Base-by-base conservation (phyloP, 2,113 vertebrate genomes). In the Ceratotherium simum region DNA sequence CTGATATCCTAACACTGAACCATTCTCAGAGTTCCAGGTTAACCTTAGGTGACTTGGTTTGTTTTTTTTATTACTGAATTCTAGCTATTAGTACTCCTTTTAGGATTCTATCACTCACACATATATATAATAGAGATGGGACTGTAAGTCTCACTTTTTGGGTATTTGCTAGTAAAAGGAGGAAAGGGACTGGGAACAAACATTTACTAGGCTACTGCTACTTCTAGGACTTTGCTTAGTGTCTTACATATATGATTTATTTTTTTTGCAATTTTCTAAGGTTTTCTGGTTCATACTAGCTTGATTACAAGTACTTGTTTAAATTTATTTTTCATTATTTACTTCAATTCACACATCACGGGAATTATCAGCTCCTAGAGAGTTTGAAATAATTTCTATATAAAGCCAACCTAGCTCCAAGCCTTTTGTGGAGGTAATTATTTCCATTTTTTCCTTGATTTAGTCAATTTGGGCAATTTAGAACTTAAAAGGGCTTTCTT, bases 321-420 rank as follows among this genome's bases (percentile, higher is more conserved):
- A 75, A 75, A 80, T 87, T 86, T 62, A 51, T 81, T 60, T 62
- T 75, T 58, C 54, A 56, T 13, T 58, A 36, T 88, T 95, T 89
- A 76, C 46, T 75, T 95, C 48, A 90, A 54, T 62, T 81, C 3
- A 67, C 1, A 1, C 67, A 67, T 79, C 16, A 31, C 69, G 42
- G 54, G 42, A 70, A 82, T 56, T 62, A 86, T 75, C 51, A 90
- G 6, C 80, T 72, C 29, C 84, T 79, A 79, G 20, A 72, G 42
- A 70, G 36, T 93, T 83, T 65, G 58, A 93, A 72, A 51, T 82
- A 94, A 80, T 92, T 84, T 33, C 73, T 29, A 42, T 27, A 73
- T 42, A 76, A 90, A 76, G 21, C n/a, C 9, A 82, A 70, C 42
- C 51, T 75, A 60, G 6, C 62, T 70, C 25, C 20, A 93, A 79